A percentile compares a stretch with the other conserved stretches of the same genome.
phyloP scores from a whole-genome alignment of 2,797 vertebrate species.

The Alca torda region DNA sequence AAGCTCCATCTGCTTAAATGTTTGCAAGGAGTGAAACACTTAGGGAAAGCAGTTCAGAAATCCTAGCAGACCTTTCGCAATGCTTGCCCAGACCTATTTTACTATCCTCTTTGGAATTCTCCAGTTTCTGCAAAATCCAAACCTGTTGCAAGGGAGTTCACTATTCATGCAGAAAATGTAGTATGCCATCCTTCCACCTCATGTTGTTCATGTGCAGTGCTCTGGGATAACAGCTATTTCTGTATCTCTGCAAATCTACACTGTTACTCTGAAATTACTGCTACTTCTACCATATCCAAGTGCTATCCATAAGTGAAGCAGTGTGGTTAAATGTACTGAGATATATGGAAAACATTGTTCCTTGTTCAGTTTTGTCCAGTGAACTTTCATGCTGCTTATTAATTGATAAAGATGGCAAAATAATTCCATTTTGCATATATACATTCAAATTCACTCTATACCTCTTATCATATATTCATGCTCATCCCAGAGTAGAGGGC shows the following conservation, averaged over 20 bases:
- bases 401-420: neutral
- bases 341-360: neutral
- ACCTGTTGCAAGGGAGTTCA: slow-evolving; percentile 16
- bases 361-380: neutral
- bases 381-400: neutral
- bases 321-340: neutral
- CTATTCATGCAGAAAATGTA: neutral
- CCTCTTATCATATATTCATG: neutral
- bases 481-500: neutral
- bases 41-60: neutral
- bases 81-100: neutral
- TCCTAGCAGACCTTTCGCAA: neutral
- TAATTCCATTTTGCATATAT: neutral
- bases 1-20: neutral
- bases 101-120: neutral
- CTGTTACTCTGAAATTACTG: neutral
- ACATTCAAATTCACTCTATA: neutral
- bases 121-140: neutral
- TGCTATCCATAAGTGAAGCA: neutral
- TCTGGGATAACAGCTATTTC: neutral
- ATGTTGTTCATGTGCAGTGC: neutral
- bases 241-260: neutral
- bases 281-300: neutral
- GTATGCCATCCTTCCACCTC: neutral
- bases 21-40: neutral